Base-by-base conservation (phyloP, 2,888 invertebrate genomes). In the Linnaemya vulpina region DNA sequence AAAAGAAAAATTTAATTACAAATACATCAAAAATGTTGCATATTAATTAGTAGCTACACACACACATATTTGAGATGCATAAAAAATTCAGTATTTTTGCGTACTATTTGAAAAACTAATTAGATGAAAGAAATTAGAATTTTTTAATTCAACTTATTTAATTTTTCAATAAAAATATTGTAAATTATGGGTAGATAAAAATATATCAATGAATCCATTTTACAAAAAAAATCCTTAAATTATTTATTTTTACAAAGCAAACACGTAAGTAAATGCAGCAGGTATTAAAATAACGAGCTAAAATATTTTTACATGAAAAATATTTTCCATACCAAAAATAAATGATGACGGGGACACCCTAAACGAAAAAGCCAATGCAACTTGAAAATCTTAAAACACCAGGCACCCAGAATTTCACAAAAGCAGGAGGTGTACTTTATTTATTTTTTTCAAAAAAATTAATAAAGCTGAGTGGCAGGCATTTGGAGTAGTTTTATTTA, bases 11-110 rank as follows among this genome's bases (percentile, higher is more conserved):
- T 67, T 25, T 22, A 55, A 55, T 30, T 40, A n/a, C 49, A 20
- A 30, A 20, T 70, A 51, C 73, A 81, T 75, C 68, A 17, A 55
- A 76, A 82, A 82, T 76, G 63, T 75, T 76, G 70, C 76, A 63
- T 63, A 71, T 63, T 63, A 58, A 71, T 63, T 63, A 58, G 55
- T 30, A 63, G 70, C 63, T 55, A 70, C 63, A 58, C 25, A 46
- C 20, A 13, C 8, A 58, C 15, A 17, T 53, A 51, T 22, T 55
- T 55, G 25, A 55, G 25, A 30, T n/a, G 46, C 30, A 46, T 65
- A 46, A 8, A 49, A 30, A 30, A 62, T 30, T 11, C 11, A 11
- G 13, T 62, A 55, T n/a, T 73, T 73, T 67, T 73, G 60, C 74
- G 60, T 53, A 49, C 46, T 15, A 67, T 68, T 74, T 53, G 11